Evolutionary conservation across 1,140 invertebrate genomes (phyloP).

Genomic region (Atta cephalotes): DNA sequence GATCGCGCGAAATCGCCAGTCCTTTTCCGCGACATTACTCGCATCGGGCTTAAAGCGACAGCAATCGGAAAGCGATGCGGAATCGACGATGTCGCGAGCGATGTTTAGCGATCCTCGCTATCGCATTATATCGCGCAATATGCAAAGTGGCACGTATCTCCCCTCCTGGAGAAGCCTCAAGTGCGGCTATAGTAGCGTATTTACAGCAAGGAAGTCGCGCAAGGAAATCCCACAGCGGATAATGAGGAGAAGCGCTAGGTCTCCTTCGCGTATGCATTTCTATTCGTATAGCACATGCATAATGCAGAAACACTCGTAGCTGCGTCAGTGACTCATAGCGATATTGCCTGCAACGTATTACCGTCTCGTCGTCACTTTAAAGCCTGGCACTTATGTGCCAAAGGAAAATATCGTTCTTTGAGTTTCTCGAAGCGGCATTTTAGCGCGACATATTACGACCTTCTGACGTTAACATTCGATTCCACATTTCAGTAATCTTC

Average conservation of each 20-base stretch:
- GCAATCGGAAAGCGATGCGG: conserved; percentile 23
- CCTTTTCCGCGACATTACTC: not conserved
- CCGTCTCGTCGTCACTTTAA: conserved; percentile 25
- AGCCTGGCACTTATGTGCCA: not conserved
- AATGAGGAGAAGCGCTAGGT: conserved; percentile 37
- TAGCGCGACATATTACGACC: not conserved
- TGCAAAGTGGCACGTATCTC: conserved; percentile 50
- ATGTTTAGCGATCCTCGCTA: conserved; percentile 50
- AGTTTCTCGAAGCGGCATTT: not conserved
- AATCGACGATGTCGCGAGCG: conserved; percentile 44
- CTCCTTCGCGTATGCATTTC: conserved; percentile 11
- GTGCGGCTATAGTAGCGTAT: not conserved
- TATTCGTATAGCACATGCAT: conserved; percentile 22
- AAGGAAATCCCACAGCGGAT: conserved; percentile 14
- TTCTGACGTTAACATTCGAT: not conserved
- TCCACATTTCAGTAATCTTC: not conserved
- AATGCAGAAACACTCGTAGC: conserved; percentile 17
- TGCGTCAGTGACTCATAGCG: conserved; percentile 21
- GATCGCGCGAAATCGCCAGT: conserved; percentile 37
- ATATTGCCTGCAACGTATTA: not conserved
- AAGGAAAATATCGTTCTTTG: not conserved
- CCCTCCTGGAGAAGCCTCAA: not conserved
- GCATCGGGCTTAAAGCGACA: not conserved
- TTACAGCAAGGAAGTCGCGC: not conserved
- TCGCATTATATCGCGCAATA: conserved; percentile 66